Percentiles rank a stretch among this genome's conserved stretches.
Conservation (phyloP, 2,113 vertebrate genomes). For the Thalassarche chlororhynchos region DNA sequence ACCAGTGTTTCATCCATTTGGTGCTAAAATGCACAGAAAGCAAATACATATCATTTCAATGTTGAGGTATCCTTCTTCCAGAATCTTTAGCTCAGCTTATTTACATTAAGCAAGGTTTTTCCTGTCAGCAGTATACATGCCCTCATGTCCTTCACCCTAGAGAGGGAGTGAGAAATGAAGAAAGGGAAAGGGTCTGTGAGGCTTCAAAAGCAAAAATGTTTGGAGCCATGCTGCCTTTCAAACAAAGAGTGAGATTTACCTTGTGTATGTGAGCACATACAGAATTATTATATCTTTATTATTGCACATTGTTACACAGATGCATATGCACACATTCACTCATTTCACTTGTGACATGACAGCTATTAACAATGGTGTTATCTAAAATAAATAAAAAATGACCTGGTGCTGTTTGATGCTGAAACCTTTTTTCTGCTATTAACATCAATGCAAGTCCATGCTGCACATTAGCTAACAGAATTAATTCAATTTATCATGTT, state of each 20-base stretch:
- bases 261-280: neutral
- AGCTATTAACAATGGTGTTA: neutral
- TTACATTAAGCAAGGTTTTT: conserved; percentile 31
- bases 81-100: conserved; percentile 39
- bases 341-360: neutral
- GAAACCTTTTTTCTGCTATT: neutral
- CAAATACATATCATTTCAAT: conserved; percentile 11
- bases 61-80: neutral
- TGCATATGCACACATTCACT: neutral
- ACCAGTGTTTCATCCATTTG: conserved; percentile 53
- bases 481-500: neutral
- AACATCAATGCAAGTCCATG: neutral
- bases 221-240: neutral
- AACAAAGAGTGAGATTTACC: neutral
- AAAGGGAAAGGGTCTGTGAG: neutral
- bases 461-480: neutral
- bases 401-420: neutral
- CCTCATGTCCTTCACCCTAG: neutral
- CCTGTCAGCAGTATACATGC: neutral
- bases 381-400: neutral
- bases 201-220: neutral
- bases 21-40: conserved; percentile 61
- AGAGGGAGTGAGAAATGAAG: neutral
- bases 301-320: neutral
- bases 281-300: neutral